phyloP scores from a whole-genome alignment of 2,888 invertebrate genomes.

The Callyntrura guangdongensis region DNA sequence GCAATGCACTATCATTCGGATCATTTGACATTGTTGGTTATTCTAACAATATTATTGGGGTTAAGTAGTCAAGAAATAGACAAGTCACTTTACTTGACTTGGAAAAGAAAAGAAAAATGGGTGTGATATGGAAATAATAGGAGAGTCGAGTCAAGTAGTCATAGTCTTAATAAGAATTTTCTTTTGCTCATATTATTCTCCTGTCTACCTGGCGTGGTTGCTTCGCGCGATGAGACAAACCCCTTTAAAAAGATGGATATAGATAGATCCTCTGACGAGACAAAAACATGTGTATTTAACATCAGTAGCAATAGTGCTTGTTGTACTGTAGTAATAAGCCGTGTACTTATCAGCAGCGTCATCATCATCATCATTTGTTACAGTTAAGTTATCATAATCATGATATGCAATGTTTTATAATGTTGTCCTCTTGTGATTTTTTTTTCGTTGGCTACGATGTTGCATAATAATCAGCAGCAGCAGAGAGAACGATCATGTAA shows the following conservation, averaged over 20 bases:
- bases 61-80: slow-evolving; percentile 26
- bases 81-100: not conserved
- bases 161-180: no score
- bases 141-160: not conserved
- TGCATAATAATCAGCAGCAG: slow-evolving; percentile 35
- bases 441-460: slow-evolving; percentile 3
- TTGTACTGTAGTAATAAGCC: not conserved
- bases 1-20: no score
- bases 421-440: slow-evolving; percentile 15
- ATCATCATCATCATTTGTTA: slow-evolving; percentile 26
- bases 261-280: no score
- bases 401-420: slow-evolving; percentile 6
- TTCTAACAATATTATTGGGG: slow-evolving; percentile 15
- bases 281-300: slow-evolving; percentile 23
- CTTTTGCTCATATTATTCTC: no score
- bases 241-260: not conserved
- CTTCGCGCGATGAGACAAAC: not conserved
- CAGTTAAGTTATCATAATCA: slow-evolving; percentile 37
- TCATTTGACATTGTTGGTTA: slow-evolving; percentile 8
- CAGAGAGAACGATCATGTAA: not conserved
- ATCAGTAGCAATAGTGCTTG: not conserved
- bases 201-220: not conserved
- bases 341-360: slow-evolving; percentile 13
- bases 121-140: slow-evolving; percentile 44
- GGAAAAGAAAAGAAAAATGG: slow-evolving; percentile 47